A percentile compares a stretch with the other conserved stretches of the same genome.
Conservation (phyloP, 2,113 vertebrate genomes). For the Phycodurus eques region DNA sequence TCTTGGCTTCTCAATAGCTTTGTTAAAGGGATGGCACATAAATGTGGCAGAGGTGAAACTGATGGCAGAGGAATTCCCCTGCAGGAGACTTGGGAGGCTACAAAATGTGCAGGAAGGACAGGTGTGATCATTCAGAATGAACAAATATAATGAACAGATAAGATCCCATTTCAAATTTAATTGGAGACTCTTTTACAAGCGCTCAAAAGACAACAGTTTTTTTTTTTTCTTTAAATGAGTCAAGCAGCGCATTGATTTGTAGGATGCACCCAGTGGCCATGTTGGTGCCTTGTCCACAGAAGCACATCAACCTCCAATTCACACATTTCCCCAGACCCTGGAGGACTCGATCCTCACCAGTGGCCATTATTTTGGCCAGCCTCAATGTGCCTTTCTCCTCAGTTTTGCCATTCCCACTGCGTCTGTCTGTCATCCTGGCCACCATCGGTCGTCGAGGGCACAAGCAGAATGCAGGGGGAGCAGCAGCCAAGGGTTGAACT, state of each 20-base stretch:
- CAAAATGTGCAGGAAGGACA: slow-evolving; percentile 15
- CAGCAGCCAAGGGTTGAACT: slow-evolving; percentile 5
- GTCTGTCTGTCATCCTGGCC: neutral
- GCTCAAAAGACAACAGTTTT: slow-evolving; percentile 5
- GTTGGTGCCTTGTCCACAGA: slow-evolving; percentile 46
- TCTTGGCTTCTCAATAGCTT: slow-evolving; percentile 40
- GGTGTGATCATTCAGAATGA: slow-evolving; percentile 43
- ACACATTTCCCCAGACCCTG: slow-evolving; percentile 32
- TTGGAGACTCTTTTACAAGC: slow-evolving; percentile 7
- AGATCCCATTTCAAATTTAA: slow-evolving; percentile 18
- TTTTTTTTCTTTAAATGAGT: slow-evolving; percentile 8
- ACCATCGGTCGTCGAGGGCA: neutral
- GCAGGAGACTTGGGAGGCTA: slow-evolving; percentile 17
- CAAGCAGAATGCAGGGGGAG: neutral
- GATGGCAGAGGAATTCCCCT: slow-evolving; percentile 44
- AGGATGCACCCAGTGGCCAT: slow-evolving; percentile 28
- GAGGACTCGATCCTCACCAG: slow-evolving; percentile 35
- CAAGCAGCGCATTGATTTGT: slow-evolving; percentile 43
- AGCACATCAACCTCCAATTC: slow-evolving; percentile 51
- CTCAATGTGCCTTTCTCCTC: neutral
- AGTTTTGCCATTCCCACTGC: neutral
- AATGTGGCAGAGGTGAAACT: slow-evolving; percentile 42
- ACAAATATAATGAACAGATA: slow-evolving; percentile 7
- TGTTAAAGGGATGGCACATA: slow-evolving; percentile 54
- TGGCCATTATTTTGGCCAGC: slow-evolving; percentile 51